Conservation (phyloP, 1,140 invertebrate genomes). For the Paralvinella palmiformis region DNA sequence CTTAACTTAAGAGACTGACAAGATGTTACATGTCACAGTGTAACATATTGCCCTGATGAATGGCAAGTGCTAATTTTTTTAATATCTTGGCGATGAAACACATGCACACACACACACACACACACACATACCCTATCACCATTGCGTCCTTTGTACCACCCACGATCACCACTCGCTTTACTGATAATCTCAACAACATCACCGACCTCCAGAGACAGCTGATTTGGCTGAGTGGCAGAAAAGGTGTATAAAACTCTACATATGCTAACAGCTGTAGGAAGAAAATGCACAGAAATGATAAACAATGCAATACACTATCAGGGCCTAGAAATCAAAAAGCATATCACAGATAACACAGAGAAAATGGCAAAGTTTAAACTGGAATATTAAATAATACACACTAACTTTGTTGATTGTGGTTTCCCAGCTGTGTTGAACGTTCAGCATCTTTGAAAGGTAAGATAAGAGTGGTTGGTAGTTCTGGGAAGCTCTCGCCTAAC, state of each 20-base stretch:
- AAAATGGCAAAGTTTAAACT: too few relatives aligned
- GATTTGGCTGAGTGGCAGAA: conserved; percentile 60
- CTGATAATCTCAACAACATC: conserved; percentile 71
- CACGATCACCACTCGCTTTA: conserved; percentile 69
- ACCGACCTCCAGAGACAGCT: conserved; percentile 69
- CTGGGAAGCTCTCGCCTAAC: conserved; percentile 77
- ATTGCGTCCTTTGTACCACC: conserved; percentile 75
- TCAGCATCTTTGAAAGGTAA: conserved; percentile 46
- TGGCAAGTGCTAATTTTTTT: too few relatives aligned
- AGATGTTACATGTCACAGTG: too few relatives aligned
- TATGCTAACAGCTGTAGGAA: too few relatives aligned
- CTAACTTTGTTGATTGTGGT: neutral
- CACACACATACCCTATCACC: conserved; percentile 54
- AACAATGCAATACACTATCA: too few relatives aligned
- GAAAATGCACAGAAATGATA: too few relatives aligned
- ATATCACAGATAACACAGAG: too few relatives aligned
- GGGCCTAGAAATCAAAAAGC: too few relatives aligned
- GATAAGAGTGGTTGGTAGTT: conserved; percentile 46
- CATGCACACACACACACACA: neutral
- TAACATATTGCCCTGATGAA: too few relatives aligned
- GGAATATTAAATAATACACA: neutral
- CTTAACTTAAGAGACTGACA: too few relatives aligned
- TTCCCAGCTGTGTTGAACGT: conserved; percentile 22
- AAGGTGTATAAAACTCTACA: conserved; percentile 42
- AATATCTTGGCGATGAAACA: too few relatives aligned